Evolutionary conservation across 2,797 vertebrate species (phyloP), one percentile per base, ranked within the genome.

Genomic region (Luscinia luscinia): DNA sequence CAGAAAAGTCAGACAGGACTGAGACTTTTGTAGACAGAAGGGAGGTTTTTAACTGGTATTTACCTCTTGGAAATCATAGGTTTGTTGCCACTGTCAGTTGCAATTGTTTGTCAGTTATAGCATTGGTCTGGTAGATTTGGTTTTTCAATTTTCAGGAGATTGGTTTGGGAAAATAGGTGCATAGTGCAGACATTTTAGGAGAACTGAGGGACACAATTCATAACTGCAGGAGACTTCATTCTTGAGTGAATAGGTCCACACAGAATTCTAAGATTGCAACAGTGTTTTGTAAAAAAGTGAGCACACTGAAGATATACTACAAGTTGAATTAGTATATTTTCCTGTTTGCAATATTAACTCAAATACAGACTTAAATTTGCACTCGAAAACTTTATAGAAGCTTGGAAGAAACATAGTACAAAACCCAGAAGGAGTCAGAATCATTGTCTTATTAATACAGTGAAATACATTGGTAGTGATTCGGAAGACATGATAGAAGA

Each of bases 211-310:
- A 84, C 19, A 11, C 41, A 43, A 51, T 78, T 75, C 3, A 21
- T 52, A 46, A n/a, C 34, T 41, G 49, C 9, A n/a, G 27, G 23
- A 48, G 15, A 5, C 12, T 75, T 66, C 6, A n/a, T 69, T 84
- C 32, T 81, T 51, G 30, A 59, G 19, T 23, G 63, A 84, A 66
- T 13, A 81, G 5, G 2, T 59, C 38, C 7, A 28, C 0, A 0
- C 4, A 81, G 64, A 40, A 69, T 73, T 81, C 58, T 63, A 66
- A 74, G 68, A 30, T 9, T 73, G 23, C 15, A 93, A 49, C 4
- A 41, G 5, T 28, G n/a, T 57, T 91, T 77, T 58, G 32, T 41
- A 67, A 88, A 75, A 68, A 66, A 54, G 9, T 14, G 14, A 80
- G 2, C 4, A 38, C 21, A 36, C 20, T 62, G 59, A 87, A 91